phyloP scores from a whole-genome alignment of 2,797 vertebrate species.

The Gymnoscopelus braueri region DNA sequence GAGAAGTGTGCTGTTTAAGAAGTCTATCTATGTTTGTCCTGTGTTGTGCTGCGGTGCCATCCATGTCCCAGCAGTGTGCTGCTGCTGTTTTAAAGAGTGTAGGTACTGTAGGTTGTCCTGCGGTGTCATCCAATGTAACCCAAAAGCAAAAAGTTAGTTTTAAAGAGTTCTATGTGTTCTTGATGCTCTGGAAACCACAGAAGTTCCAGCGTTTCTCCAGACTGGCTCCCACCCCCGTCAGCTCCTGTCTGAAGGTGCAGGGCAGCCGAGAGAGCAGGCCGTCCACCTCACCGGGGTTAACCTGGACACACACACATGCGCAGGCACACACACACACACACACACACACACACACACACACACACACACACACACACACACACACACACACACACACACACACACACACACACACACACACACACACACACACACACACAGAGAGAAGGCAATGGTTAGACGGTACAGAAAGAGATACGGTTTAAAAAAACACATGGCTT shows the following conservation, averaged over 20 bases:
- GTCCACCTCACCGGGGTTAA: constrained; percentile 88
- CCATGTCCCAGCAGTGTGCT: constrained; percentile 15
- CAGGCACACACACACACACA: constrained; percentile 17
- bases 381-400: constrained; percentile 13
- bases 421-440: neutral
- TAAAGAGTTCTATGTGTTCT: constrained; percentile 76
- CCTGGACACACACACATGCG: constrained; percentile 72
- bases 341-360: neutral
- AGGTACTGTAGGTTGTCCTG: neutral
- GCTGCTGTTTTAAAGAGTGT: neutral
- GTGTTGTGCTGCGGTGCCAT: neutral
- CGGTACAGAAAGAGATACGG: neutral
- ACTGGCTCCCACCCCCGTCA: constrained; percentile 88
- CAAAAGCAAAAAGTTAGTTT: no score
- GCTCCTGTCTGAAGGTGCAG: constrained; percentile 87
- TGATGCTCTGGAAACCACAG: constrained; percentile 88
- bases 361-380: neutral
- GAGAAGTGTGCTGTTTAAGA: neutral
- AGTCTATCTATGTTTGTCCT: neutral
- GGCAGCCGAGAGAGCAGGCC: constrained; percentile 87
- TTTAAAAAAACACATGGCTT: constrained; percentile 2
- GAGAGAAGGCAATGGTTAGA: neutral
- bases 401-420: constrained; percentile 20
- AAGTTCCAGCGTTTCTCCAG: constrained; percentile 91
- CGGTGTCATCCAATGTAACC: neutral